These are phyloP conservation scores for Xenopus petersii DNA, from an alignment of 2,797 vertebrate genomes.

Conservation along the genomic window DNA sequence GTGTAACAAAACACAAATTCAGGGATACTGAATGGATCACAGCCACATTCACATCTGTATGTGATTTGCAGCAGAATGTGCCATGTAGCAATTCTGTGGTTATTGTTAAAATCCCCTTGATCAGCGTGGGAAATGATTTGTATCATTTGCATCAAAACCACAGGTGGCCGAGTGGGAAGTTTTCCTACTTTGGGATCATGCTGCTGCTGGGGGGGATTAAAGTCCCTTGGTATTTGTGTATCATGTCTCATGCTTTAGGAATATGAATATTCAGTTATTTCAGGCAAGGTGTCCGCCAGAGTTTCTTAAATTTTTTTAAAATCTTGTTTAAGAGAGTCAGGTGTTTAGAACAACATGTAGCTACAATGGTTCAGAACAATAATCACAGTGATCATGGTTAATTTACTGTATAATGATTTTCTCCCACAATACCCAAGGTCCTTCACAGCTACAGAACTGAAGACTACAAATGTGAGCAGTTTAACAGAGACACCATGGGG, in stretches of 20 bases:
- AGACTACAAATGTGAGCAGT: no score
- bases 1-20: no score
- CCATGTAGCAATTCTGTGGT: conserved; percentile 14
- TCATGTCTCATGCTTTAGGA: background rate
- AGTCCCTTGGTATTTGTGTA: background rate
- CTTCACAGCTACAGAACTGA: no score
- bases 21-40: background rate
- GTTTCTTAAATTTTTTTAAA: no score
- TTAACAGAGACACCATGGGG: no score
- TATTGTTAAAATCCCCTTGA: conserved; percentile 19
- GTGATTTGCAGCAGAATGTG: conserved; percentile 16
- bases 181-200: conserved; percentile 10
- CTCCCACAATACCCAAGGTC: no score
- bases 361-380: no score
- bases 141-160: conserved; percentile 2
- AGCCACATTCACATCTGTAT: conserved; percentile 15
- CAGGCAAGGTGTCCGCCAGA: background rate
- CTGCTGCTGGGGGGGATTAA: conserved; percentile 22
- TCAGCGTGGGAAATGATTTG: conserved; percentile 30
- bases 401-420: no score
- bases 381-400: no score
- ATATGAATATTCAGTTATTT: background rate
- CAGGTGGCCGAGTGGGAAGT: conserved; percentile 13
- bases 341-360: no score
- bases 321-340: no score